Evolutionary conservation across 2,888 invertebrate species (phyloP), one percentile per base, ranked within the genome.

Genomic region (Crossocerus cetratus): DNA sequence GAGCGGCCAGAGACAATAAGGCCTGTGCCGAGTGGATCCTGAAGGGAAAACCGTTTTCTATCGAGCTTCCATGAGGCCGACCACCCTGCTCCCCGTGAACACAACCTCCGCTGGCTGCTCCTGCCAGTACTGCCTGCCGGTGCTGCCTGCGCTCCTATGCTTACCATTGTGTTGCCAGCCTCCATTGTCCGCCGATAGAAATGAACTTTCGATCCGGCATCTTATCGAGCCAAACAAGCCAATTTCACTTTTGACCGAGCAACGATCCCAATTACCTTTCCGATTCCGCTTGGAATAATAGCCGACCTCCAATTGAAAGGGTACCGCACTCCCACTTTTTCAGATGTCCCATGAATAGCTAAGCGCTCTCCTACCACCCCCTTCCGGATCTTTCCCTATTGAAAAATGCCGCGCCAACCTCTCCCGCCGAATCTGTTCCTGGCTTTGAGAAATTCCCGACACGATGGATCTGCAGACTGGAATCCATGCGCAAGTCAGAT

Each of bases 1-100:
- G 64, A 59, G 68, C 58, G 65, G 53, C 58, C 57, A 72, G 70
- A 81, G 76, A 84, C 82, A 80, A 83, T 84, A 77, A 72, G 72
- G 64, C 72, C 77, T 77, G n/a, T n/a, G 75, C 70, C 70, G 69
- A 74, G 76, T 72, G 69, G 61, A 74, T 75, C 70, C 66, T 49
- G 62, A 43, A 54, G 62, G 62, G 62, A 54, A 42, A 53, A 62
- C 54, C 49, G 54, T 16, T 62, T 21, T 32, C 62, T 53, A 60
- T 62, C 62, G 32, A 23, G 23, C 23, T 23, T 53, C 45, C 60
- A 44, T 32, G 44, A 21, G n/a, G 45, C 14, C 45, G 14, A 20
- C 20, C 16, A 20, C 20, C 16, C 59, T 11, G 21, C 14, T 14
- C 14, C 44, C n/a, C 22, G 32, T 32, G 32, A 32, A 32, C 32